phyloP scores from a whole-genome alignment of 2,888 invertebrate genomes.

The Yponomeuta sedellus region DNA sequence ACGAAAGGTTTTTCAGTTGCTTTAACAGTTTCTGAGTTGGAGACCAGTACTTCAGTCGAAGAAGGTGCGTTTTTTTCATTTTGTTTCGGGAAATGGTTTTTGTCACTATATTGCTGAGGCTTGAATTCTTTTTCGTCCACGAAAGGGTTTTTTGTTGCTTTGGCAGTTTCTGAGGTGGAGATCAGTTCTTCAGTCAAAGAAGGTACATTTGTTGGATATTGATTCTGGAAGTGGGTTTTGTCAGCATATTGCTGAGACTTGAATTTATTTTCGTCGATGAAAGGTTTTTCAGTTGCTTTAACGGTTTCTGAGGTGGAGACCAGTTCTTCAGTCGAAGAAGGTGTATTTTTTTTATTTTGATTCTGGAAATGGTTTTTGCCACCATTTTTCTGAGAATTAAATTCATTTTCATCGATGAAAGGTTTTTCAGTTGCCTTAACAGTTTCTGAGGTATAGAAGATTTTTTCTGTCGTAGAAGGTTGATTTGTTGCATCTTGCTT shows the following conservation, averaged over 20 bases:
- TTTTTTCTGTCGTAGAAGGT: not conserved
- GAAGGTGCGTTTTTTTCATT: no score
- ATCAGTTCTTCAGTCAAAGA: not conserved
- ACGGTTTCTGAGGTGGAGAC: not conserved
- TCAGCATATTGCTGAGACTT: no score
- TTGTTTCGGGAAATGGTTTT: no score
- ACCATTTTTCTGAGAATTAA: no score
- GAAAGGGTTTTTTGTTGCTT: not conserved
- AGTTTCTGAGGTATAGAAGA: not conserved
- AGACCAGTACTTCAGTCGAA: no score
- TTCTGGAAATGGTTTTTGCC: no score
- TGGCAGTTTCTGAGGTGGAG: not conserved
- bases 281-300: not conserved
- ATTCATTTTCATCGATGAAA: not conserved
- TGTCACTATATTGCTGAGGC: no score
- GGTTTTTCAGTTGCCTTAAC: not conserved
- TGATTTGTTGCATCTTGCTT: conserved; percentile 14
- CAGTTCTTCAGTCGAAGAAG: not conserved
- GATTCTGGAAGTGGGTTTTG: not conserved
- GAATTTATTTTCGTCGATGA: not conserved
- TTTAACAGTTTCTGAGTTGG: no score
- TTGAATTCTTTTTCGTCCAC: not conserved
- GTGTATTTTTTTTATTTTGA: not conserved
- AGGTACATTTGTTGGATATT: conserved; percentile 11
- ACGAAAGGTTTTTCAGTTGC: no score